Percentiles rank a stretch among this genome's conserved stretches.
phyloP scores from a whole-genome alignment of 2,113 vertebrate species.

The Gnathonemus echidnorhynchus region DNA sequence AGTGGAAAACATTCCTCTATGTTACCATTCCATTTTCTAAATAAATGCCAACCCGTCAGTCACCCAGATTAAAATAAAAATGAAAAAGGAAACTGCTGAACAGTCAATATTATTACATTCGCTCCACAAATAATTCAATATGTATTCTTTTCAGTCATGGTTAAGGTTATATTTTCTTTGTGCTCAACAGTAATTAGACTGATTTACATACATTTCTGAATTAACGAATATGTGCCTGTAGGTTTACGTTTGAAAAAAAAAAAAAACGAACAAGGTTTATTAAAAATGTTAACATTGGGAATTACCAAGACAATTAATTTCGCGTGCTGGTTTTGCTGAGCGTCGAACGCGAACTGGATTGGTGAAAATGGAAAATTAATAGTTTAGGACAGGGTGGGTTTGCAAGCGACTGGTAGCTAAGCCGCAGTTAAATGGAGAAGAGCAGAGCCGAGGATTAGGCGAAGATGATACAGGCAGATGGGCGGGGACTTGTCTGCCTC shows the following conservation, averaged over 20 bases:
- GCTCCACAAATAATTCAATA: background rate
- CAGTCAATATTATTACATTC: background rate
- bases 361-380: background rate
- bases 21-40: background rate
- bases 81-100: background rate
- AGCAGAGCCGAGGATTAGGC: background rate
- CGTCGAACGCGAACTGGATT: background rate
- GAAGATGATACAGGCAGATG: background rate
- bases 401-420: background rate
- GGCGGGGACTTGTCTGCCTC: background rate
- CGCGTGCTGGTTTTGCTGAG: background rate
- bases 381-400: background rate
- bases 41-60: conserved; percentile 13
- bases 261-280: background rate
- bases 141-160: background rate
- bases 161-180: background rate
- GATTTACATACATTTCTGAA: background rate
- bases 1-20: background rate
- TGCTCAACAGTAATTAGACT: background rate
- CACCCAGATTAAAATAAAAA: background rate
- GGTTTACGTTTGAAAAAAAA: background rate
- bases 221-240: background rate
- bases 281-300: background rate
- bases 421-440: background rate
- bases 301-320: background rate